A percentile compares a stretch with the other conserved stretches of the same genome.
Evolutionary conservation across 1,140 invertebrate species (phyloP).

Genomic region (Tyrophagus putrescentiae): DNA sequence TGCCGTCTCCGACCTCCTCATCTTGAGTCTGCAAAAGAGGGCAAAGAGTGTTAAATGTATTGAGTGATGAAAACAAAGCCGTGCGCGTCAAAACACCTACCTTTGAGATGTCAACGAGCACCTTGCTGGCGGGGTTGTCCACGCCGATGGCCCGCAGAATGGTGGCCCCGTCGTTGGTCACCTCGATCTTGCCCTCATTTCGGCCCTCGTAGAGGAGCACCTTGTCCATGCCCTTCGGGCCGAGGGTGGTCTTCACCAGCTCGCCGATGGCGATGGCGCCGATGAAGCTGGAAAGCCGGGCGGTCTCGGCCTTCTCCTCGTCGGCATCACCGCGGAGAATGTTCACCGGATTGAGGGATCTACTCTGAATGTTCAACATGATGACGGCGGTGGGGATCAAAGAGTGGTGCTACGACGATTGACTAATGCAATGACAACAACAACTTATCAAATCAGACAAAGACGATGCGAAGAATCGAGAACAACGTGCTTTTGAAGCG

Average conservation of each 20-base stretch:
- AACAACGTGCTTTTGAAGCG: conserved; percentile 5
- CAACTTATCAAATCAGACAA: background rate
- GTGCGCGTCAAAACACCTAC: conserved; percentile 16
- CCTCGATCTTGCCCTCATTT: conserved; percentile 69
- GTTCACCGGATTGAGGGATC: conserved; percentile 79
- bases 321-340: conserved; percentile 88
- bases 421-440: conserved; percentile 11
- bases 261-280: conserved; percentile 97
- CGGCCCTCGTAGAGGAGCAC: conserved; percentile 75
- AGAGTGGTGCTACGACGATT: background rate
- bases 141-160: conserved; percentile 92
- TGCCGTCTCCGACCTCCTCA: conserved; percentile 99
- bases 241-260: conserved; percentile 90
- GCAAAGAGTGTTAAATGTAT: conserved; percentile 15
- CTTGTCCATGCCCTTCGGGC: conserved; percentile 99
- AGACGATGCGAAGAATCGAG: background rate
- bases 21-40: conserved; percentile 62
- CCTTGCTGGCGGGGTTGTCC: conserved; percentile 97
- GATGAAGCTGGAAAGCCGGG: conserved; percentile 76
- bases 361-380: conserved; percentile 28
- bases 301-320: conserved; percentile 82
- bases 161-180: conserved; percentile 98
- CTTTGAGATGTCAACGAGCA: conserved; percentile 51
- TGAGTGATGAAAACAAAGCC: conserved; percentile 10
- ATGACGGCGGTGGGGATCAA: background rate